Evolutionary conservation across 1,140 invertebrate species (phyloP).

Genomic region (Sitodiplosis mosellana): DNA sequence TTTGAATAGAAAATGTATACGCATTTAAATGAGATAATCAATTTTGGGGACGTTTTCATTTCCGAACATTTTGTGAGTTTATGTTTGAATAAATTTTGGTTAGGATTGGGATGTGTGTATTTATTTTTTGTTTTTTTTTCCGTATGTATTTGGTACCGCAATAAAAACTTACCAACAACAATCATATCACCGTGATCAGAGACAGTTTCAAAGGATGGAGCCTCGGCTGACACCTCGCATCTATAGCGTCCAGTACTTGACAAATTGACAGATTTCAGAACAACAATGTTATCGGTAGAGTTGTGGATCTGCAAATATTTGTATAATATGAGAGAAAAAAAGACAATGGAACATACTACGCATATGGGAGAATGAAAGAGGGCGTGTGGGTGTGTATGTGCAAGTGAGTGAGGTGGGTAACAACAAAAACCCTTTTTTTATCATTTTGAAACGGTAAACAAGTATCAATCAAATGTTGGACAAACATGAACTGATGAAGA

Average conservation of each 20-base stretch:
- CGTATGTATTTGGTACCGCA: no score
- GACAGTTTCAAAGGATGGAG: conserved; percentile 59
- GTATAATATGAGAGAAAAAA: neutral
- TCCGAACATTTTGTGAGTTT: no score
- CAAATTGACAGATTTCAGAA: conserved; percentile 50
- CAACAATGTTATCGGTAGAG: conserved; percentile 52
- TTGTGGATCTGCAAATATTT: conserved; percentile 40
- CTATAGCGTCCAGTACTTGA: conserved; percentile 60
- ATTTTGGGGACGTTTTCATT: neutral
- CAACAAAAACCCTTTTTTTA: neutral
- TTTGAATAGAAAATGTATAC: neutral
- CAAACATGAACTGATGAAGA: no score
- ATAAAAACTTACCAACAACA: conserved; percentile 50
- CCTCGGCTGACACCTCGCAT: conserved; percentile 73
- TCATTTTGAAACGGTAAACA: neutral
- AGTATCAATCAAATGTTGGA: neutral
- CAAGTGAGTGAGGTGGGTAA: no score
- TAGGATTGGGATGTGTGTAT: no score
- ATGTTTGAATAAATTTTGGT: no score
- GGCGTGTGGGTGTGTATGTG: no score
- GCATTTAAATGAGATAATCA: neutral
- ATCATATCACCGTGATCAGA: conserved; percentile 53
- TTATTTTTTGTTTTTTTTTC: no score
- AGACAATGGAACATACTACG: neutral
- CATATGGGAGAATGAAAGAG: neutral